Percentiles rank a stretch among this genome's conserved stretches.
phyloP scores from a whole-genome alignment of 2,797 vertebrate genomes.

The Telmatherina bonti region DNA sequence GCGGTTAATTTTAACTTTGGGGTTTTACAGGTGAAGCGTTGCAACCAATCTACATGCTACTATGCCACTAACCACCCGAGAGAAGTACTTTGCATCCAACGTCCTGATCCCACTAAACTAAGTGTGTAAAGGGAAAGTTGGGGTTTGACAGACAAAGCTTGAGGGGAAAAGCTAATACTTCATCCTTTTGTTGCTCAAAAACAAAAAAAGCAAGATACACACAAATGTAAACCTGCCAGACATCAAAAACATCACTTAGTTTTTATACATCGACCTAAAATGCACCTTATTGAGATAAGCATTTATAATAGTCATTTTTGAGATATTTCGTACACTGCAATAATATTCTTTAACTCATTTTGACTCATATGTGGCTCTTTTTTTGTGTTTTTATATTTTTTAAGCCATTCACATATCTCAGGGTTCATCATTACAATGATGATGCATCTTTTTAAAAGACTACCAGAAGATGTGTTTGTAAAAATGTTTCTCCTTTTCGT shows the following conservation, averaged over 20 bases:
- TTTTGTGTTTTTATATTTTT: conserved; percentile 62
- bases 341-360: conserved; percentile 81
- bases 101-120: conserved; percentile 66
- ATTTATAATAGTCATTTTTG: conserved; percentile 83
- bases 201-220: conserved; percentile 78
- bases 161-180: conserved; percentile 85
- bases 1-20: too few species aligned
- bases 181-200: conserved; percentile 82
- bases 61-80: too few species aligned
- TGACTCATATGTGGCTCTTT: conserved; percentile 69
- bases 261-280: conserved; percentile 85
- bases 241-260: conserved; percentile 79
- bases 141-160: conserved; percentile 77
- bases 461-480: conserved; percentile 60
- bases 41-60: too few species aligned
- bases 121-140: conserved; percentile 68
- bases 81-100: conserved; percentile 65
- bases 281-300: conserved; percentile 85
- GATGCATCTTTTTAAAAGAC: conserved; percentile 75
- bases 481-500: conserved; percentile 43
- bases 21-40: conserved; percentile 46
- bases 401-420: conserved; percentile 87
- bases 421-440: conserved; percentile 82
- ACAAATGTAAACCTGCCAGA: conserved; percentile 86
- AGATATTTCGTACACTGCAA: conserved; percentile 89